Base-by-base conservation (phyloP, 2,113 vertebrate genomes). In the Cromileptes altivelis region DNA sequence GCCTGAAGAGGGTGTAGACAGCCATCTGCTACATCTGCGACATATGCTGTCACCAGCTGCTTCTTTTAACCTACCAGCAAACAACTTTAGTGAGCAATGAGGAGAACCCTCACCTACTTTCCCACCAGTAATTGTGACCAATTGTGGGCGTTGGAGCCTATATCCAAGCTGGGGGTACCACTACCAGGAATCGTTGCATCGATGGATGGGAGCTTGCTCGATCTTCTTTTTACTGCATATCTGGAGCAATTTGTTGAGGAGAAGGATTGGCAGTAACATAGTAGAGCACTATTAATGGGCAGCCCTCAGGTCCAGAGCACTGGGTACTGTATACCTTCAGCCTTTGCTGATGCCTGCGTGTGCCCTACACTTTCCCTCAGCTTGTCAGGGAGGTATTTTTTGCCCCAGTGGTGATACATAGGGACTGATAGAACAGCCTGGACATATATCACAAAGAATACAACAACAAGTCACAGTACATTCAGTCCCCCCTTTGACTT, bases 1-100 rank as follows among this genome's bases (percentile, higher is more conserved):
- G 49, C 69, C 73, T 45, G 15, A 62, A 33, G 25, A 62, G 8
- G 13, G 12, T 64, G 64, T 60, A 25, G 52, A 17, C 37, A 30
- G 42, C 71, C 82, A 86, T 78, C 73, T 81, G 73, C 37, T 68
- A 30, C n/a, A n/a, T 68, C 33, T 74, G 33, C 40, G 53, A 61
- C 37, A 75, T 58, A 61, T 40, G 7, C 33, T 23, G 19, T 73
- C 58, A 58, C 68, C 61, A 84, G 67, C 52, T 45, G 57, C 68
- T 72, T 55, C 61, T 68, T 79, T 72, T 25, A 80, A 67, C 33
- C n/a, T 40, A 69, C 25, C 30, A 69, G 71, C 58, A 75, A 80
- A 71, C 30, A 53, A 60, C 53, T n/a, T 70, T 9, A 58, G 45
- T 56, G 33, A 63, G 55, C 27, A 45, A 14, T n/a, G 17, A 75